A percentile compares a stretch with the other conserved stretches of the same genome.
phyloP scores from a whole-genome alignment of 2,797 vertebrate genomes.

The Triplophysa bombifrons region DNA sequence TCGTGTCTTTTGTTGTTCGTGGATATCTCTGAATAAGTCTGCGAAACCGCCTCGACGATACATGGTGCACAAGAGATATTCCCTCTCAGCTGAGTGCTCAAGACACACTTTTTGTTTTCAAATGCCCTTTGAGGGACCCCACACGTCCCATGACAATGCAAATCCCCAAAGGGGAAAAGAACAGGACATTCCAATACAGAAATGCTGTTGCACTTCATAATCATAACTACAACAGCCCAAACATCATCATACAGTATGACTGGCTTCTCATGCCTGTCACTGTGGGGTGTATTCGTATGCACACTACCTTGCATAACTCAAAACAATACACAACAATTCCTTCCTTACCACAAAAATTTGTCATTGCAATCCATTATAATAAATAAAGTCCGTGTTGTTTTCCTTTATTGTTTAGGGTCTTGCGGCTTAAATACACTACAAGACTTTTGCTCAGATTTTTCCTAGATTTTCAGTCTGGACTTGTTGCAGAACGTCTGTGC shows the following conservation, averaged over 20 bases:
- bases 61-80: neutral
- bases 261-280: neutral
- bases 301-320: neutral
- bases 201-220: constrained; percentile 9
- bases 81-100: constrained; percentile 5
- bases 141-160: neutral
- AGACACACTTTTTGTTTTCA: constrained; percentile 11
- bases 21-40: constrained; percentile 18
- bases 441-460: no score
- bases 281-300: neutral
- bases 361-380: constrained; percentile 24
- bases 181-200: neutral
- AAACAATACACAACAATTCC: neutral
- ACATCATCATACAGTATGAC: constrained; percentile 5
- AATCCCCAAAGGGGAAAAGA: neutral
- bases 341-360: neutral
- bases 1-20: constrained; percentile 12
- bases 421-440: neutral
- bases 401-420: constrained; percentile 11
- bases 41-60: constrained; percentile 13
- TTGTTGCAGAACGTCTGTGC: no score
- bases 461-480: no score
- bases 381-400: neutral
- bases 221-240: neutral
- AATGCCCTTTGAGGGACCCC: constrained; percentile 16